phyloP scores from a whole-genome alignment of 2,888 invertebrate species.

The Trachelus stipa region DNA sequence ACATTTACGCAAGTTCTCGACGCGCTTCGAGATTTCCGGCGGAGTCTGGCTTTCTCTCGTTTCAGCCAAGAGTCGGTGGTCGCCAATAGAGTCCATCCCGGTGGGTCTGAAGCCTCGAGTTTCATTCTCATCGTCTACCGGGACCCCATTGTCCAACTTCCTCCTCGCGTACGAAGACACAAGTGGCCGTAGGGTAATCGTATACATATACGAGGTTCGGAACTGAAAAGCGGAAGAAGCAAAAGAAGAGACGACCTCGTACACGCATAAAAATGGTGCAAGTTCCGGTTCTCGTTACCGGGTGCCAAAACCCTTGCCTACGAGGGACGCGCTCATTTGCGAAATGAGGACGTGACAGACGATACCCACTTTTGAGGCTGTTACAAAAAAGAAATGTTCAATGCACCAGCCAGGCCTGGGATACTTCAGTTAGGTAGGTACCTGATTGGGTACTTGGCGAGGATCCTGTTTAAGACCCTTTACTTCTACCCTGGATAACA shows the following conservation, averaged over 20 bases:
- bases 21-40: slow-evolving; percentile 18
- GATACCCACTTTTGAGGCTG: slow-evolving; percentile 30
- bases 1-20: background rate
- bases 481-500: background rate
- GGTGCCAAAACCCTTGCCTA: background rate
- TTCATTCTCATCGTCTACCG: slow-evolving; percentile 8
- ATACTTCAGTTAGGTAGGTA: background rate
- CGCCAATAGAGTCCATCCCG: slow-evolving; percentile 3
- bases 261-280: background rate
- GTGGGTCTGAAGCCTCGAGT: slow-evolving; percentile 12
- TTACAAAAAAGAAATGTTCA: background rate
- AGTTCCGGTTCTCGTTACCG: background rate
- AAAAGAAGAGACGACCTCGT: background rate
- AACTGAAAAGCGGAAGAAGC: background rate
- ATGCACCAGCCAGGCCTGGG: background rate
- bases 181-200: slow-evolving; percentile 25
- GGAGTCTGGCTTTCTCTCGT: background rate
- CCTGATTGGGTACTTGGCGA: background rate
- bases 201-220: background rate
- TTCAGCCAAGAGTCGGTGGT: slow-evolving; percentile 7
- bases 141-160: slow-evolving; percentile 36
- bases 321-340: background rate
- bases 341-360: slow-evolving; percentile 35
- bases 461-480: background rate
- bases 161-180: slow-evolving; percentile 30